phyloP scores from a whole-genome alignment of 2,797 vertebrate species.

The Peromyscus nudipes region DNA sequence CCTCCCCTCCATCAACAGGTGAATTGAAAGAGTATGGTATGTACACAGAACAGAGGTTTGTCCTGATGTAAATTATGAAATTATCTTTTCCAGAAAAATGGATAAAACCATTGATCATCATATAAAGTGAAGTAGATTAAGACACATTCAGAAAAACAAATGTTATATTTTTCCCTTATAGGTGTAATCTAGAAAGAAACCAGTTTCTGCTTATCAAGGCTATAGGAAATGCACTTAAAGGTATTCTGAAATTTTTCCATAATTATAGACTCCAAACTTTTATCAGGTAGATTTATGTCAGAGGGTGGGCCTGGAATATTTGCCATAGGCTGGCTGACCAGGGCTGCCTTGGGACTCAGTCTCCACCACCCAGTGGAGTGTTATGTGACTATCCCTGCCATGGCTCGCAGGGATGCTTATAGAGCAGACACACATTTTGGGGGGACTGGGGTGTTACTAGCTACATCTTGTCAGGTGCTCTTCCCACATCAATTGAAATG shows the following conservation, averaged over 20 bases:
- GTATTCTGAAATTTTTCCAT: not conserved
- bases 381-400: not conserved
- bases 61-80: not conserved
- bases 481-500: not conserved
- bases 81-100: not conserved
- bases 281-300: not conserved
- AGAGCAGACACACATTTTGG: not conserved
- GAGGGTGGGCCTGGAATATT: not conserved
- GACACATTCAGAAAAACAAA: not conserved
- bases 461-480: not conserved
- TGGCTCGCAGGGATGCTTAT: not conserved
- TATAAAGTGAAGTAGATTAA: not conserved
- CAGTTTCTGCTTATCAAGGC: not conserved
- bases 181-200: not conserved
- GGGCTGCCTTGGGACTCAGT: not conserved
- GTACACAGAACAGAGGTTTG: not conserved
- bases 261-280: not conserved
- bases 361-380: not conserved
- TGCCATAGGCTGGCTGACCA: not conserved
- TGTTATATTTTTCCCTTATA: not conserved
- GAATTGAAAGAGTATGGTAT: not conserved
- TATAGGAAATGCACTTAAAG: not conserved
- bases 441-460: not conserved
- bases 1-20: not conserved
- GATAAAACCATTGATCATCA: not conserved